A percentile compares a stretch with the other conserved stretches of the same genome.
Evolutionary conservation across 2,888 invertebrate species (phyloP).

Genomic region (Amphimallon solstitiale): DNA sequence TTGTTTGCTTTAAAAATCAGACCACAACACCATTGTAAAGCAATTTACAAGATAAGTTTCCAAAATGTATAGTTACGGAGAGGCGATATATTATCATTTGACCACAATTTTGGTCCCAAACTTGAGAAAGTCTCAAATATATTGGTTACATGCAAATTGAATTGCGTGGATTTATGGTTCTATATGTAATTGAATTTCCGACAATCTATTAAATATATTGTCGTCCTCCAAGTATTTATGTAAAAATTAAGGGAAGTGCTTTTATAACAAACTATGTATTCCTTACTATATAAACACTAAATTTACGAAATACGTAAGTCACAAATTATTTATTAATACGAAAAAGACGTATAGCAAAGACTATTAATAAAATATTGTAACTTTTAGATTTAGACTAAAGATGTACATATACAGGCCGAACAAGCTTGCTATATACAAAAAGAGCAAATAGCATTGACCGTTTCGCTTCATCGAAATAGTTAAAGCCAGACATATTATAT

Average conservation of each 20-base stretch:
- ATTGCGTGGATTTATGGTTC: slow-evolving; percentile 56
- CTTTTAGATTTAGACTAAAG: no score
- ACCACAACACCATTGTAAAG: slow-evolving; percentile 55
- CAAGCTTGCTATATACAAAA: no score
- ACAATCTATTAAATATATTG: slow-evolving; percentile 26
- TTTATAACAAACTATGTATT: no score
- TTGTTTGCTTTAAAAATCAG: slow-evolving; percentile 38
- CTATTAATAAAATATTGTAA: no score
- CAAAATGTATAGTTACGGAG: slow-evolving; percentile 50
- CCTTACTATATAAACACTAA: no score
- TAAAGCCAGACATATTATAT: no score
- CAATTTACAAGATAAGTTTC: slow-evolving; percentile 56
- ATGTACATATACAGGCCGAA: no score
- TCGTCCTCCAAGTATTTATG: slow-evolving; percentile 23
- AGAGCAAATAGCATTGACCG: no score
- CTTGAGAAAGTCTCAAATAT: slow-evolving; percentile 52
- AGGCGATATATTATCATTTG: slow-evolving; percentile 54
- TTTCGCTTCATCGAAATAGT: no score
- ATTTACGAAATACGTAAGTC: no score
- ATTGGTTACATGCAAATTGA: slow-evolving; percentile 56
- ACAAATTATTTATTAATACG: no score
- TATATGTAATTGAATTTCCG: slow-evolving; percentile 40
- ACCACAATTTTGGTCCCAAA: slow-evolving; percentile 54
- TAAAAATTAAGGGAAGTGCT: slow-evolving; percentile 14
- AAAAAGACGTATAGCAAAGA: no score